A percentile compares a stretch with the other conserved stretches of the same genome.
Evolutionary conservation across 2,888 invertebrate species (phyloP).

Genomic region (Torymus auratus): DNA sequence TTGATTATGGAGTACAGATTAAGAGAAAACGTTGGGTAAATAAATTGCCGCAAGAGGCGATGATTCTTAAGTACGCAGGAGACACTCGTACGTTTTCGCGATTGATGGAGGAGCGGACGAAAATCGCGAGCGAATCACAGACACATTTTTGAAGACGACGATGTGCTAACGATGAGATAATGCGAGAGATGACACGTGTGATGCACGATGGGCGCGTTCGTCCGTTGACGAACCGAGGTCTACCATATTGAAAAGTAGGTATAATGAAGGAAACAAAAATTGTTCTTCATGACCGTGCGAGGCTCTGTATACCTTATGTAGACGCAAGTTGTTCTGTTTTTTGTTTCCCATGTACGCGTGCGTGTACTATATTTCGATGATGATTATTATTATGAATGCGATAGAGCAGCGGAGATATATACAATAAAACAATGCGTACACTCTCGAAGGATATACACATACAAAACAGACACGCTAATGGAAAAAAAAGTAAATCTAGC

Average conservation of each 20-base stretch:
- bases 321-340: constrained; percentile 56
- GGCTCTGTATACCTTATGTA: constrained; percentile 58
- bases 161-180: constrained; percentile 11
- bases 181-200: constrained; percentile 15
- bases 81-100: constrained; percentile 2
- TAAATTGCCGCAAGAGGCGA: constrained; percentile 43
- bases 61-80: constrained; percentile 43
- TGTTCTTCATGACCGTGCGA: constrained; percentile 58
- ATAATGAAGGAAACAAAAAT: constrained; percentile 48
- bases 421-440: constrained; percentile 45
- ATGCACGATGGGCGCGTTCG: background rate
- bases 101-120: constrained; percentile 7
- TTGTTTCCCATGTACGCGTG: constrained; percentile 49
- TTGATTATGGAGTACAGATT: constrained; percentile 63
- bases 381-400: background rate
- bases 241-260: constrained; percentile 36
- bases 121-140: constrained; percentile 44
- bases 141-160: constrained; percentile 17
- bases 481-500: constrained; percentile 67
- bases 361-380: constrained; percentile 42
- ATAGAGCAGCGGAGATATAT: constrained; percentile 26
- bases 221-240: constrained; percentile 38
- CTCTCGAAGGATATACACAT: constrained; percentile 49
- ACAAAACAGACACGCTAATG: constrained; percentile 57
- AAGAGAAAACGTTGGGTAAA: constrained; percentile 53